Conservation (phyloP, 2,113 vertebrate genomes). For the Ageneiosus marmoratus region DNA sequence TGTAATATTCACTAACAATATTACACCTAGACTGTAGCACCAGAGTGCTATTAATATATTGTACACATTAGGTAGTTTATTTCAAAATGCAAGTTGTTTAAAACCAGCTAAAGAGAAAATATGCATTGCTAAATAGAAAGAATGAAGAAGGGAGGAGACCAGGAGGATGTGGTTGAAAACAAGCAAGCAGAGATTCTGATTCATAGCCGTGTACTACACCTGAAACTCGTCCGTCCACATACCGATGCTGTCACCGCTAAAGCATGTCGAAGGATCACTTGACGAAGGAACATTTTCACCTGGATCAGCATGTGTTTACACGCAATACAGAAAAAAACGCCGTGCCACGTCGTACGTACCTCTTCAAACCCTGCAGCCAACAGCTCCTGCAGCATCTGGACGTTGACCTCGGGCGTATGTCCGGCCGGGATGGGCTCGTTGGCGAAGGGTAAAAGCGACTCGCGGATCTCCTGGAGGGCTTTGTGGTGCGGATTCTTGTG, state of each 20-base stretch:
- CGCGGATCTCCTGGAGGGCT: conserved; percentile 91
- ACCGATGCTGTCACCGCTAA: conserved; percentile 63
- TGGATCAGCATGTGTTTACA: background rate
- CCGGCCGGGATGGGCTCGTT: conserved; percentile 77
- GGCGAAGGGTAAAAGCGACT: conserved; percentile 90
- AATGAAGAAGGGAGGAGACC: background rate
- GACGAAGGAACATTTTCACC: conserved; percentile 9
- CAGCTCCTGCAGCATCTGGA: conserved; percentile 83
- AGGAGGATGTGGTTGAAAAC: conserved; percentile 22
- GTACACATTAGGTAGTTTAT: no score
- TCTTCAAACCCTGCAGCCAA: conserved; percentile 89
- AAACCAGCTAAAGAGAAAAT: no score
- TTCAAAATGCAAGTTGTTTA: no score
- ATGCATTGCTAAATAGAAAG: conserved; percentile 28
- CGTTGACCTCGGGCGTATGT: conserved; percentile 80
- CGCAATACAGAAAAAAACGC: background rate
- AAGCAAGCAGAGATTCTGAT: conserved; percentile 37
- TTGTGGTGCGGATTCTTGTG: conserved; percentile 88
- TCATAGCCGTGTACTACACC: conserved; percentile 40
- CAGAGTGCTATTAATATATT: background rate
- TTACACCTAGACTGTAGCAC: no score
- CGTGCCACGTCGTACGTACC: conserved; percentile 69
- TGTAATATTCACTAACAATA: no score
- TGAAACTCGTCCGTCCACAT: conserved; percentile 65
- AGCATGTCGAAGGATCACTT: conserved; percentile 49